phyloP scores from a whole-genome alignment of 2,888 invertebrate genomes.

The Taenaris catops region DNA sequence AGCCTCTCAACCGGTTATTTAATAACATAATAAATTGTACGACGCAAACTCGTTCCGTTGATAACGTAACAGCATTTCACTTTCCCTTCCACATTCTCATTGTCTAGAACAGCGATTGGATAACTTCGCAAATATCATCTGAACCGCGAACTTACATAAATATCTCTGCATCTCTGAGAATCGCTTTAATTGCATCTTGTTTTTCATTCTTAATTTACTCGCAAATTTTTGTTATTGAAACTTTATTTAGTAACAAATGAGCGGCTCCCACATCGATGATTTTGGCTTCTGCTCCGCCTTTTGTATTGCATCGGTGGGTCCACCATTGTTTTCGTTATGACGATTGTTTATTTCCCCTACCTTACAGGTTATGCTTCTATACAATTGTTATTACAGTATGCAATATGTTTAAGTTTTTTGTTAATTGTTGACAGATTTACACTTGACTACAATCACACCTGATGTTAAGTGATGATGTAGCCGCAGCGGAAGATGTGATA shows the following conservation, averaged over 20 bases:
- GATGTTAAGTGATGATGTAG: too few relatives aligned
- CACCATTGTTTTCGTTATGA: conserved; percentile 5
- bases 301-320: conserved; percentile 1
- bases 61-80: conserved; percentile 67
- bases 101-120: conserved; percentile 68
- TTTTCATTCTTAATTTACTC: conserved; percentile 45
- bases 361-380: too few relatives aligned
- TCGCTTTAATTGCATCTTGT: conserved; percentile 58
- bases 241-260: conserved; percentile 53
- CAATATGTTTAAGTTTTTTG: too few relatives aligned
- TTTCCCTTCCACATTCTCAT: conserved; percentile 73
- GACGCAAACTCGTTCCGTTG: conserved; percentile 37
- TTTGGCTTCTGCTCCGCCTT: conserved; percentile 8
- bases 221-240: conserved; percentile 48
- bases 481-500: too few relatives aligned
- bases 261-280: conserved; percentile 40
- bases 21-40: conserved; percentile 23
- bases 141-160: conserved; percentile 60
- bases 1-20: conserved; percentile 23
- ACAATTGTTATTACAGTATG: too few relatives aligned
- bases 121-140: conserved; percentile 67
- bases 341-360: conserved; percentile 1
- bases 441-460: too few relatives aligned
- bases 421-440: too few relatives aligned
- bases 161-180: conserved; percentile 55